Base-by-base conservation (phyloP, 2,113 vertebrate species). In the Calyptommatus sinebrachiatus region DNA sequence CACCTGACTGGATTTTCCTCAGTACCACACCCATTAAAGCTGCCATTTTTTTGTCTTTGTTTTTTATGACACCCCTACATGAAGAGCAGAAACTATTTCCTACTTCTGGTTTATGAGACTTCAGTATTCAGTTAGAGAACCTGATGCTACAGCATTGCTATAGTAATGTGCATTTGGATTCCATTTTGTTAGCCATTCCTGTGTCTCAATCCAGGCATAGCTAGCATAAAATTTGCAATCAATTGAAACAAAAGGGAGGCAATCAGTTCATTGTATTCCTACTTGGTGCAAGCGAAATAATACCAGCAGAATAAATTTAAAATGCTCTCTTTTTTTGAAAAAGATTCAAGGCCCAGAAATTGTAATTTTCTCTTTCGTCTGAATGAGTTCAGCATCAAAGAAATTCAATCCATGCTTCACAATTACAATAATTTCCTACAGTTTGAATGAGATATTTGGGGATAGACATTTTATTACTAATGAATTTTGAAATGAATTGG, bases 161-260 rank as follows among this genome's bases (percentile, higher is more conserved):
- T 24, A 57, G 65, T 46, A 69, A 26, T 41, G 11, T 35, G 12
- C 26, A 7, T 9, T 46, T 9, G 48, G 26, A 57, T 29, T 48
- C 46, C 45, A 66, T 65, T 57, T 69, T 41, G 48, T 35, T 57
- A 68, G 76, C 20, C 48, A 53, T 68, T 28, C 41, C 69, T 78
- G 35, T 69, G 29, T 78, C 48, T 69, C 31, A 57, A 11, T 28
- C 12, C 65, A 57, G 11, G 28, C 35, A 41, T 8, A 60, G 28
- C 41, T 41, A 41, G 46, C 57, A 50, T 69, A 53, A 68, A 50
- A 60, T 69, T 35, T 35, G 29, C 12, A 69, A 66, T 69, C 66
- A 78, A 41, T 69, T 78, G 57, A 78, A 68, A 69, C 76, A 78
- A 78, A 57, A 18, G 53, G 4, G 48, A 78, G 8, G 29, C 28